These are phyloP conservation scores for Sebastolobus alascanus DNA, from an alignment of 2,797 vertebrate species.

Conservation along the genomic window DNA sequence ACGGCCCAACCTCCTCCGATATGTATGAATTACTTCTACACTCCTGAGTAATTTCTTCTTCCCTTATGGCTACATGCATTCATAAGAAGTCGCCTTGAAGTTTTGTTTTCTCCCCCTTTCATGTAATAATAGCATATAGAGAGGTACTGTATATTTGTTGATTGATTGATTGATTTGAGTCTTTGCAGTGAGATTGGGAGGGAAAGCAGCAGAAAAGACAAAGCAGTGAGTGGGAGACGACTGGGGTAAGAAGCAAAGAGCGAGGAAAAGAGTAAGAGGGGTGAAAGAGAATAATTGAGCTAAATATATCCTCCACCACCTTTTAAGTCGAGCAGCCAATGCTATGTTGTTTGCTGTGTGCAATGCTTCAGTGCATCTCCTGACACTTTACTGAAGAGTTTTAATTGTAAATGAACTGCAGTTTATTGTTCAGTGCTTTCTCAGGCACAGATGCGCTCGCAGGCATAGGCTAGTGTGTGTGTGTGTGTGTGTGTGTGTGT, in stretches of 20 bases:
- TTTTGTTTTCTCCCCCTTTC: conserved; percentile 2
- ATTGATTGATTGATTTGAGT: conserved; percentile 16
- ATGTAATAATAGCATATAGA: background rate
- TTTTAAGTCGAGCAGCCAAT: conserved; percentile 28
- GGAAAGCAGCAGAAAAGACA: conserved; percentile 13
- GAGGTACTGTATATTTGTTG: background rate
- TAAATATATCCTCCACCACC: conserved; percentile 62
- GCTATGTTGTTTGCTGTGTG: conserved; percentile 9
- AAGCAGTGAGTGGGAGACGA: conserved; percentile 45
- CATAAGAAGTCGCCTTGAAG: background rate
- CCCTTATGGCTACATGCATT: background rate
- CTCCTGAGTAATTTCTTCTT: conserved; percentile 18
- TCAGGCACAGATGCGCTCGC: background rate
- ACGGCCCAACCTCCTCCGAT: background rate
- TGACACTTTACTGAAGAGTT: conserved; percentile 12
- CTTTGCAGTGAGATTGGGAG: background rate
- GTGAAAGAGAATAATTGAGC: conserved; percentile 17
- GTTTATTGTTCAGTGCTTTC: conserved; percentile 13
- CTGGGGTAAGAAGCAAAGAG: conserved; percentile 23
- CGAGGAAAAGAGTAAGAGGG: conserved; percentile 1
- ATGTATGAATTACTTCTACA: conserved; percentile 11
- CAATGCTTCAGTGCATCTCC: conserved; percentile 2
- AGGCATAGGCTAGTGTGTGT: background rate
- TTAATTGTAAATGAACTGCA: conserved; percentile 35
- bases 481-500: background rate